Base-by-base conservation (phyloP, 2,888 invertebrate genomes). In the Panzeria rudis region DNA sequence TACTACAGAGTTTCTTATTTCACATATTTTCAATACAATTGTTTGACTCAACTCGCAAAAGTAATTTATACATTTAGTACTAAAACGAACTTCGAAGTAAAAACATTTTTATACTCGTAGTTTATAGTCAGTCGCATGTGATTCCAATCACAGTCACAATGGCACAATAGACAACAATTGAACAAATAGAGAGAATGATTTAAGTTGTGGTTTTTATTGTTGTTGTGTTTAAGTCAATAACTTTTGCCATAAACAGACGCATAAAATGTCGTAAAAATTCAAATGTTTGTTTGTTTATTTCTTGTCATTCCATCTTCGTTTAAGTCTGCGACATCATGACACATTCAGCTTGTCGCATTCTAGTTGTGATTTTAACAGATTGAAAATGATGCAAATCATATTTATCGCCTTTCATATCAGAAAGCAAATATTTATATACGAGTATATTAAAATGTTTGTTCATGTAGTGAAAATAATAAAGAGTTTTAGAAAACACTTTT, bases 241-340 rank as follows among this genome's bases (percentile, higher is more conserved):
- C 84, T 64, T 78, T 73, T 77, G 84, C 47, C 81, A 81, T 72
- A 80, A 84, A 86, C 86, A 83, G 75, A 75, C 77, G 44, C 56
- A 86, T 59, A 54, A 80, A 80, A 69, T 68, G 62, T 71, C 82
- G 47, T 81, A 75, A 80, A 85, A 71, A 50, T 80, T 52, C 15
- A 73, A 59, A 76, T 69, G 35, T 11, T 9, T 78, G 29, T 50
- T 50, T 75, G n/a, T 69, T 20, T n/a, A 32, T 32, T 29, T 29
- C 20, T 61, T 59, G 17, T 68, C 68, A 68, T 41, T 66, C 50
- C 56, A 44, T 69, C 13, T 61, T 56, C 38, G 9, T 78, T 78
- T n/a, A 35, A 56, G 59, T 77, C 17, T 25, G 47, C 44, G 13
- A 47, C 23, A 32, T 44, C 54, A 56, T 41, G 64, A 17, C 64